Evolutionary conservation across 2,888 invertebrate genomes (phyloP), one percentile per base, ranked within the genome.

Genomic region (Macropis europaea): DNA sequence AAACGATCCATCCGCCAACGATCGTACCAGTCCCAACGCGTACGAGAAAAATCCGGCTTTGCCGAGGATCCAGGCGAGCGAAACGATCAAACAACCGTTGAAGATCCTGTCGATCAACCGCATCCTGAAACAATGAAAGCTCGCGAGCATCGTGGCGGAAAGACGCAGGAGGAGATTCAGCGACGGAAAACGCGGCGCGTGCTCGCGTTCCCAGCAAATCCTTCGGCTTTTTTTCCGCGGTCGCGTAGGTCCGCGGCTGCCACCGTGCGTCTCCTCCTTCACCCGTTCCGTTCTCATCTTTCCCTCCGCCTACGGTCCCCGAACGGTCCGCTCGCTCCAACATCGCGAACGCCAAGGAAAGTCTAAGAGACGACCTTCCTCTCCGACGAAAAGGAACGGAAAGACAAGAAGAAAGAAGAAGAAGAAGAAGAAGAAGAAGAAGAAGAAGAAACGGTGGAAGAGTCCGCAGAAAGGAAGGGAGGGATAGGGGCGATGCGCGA

Each of bases 111-210:
- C 86, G 56, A 90, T 48, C 86, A 85, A 84, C 42, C 79, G 76
- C 88, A 90, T 87, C 59, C 90, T 90, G 84, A 40, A 87, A 89
- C 61, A 73, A 24, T 70, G 40, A 1, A 22, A 9, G 3, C 48
- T 17, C 56, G 40, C 30, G n/a, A 42, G 2, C n/a, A 22, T 57
- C 9, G 9, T 47, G 28, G 17, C 2, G n/a, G 2, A 30, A 32
- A 9, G 2, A 4, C 9, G 30, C 9, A 9, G 7, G 30, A 30
- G 5, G 9, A 13, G 13, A 3, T n/a, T n/a, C n/a, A n/a, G 28
- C 15, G 26, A 28, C 1, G 11, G 9, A 6, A 15, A 47, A 1
- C 45, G 28, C 9, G 9, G 4, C 6, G 30, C n/a, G n/a, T n/a
- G n/a, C n/a, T n/a, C n/a, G n/a, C n/a, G n/a, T n/a, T n/a, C n/a